phyloP scores from a whole-genome alignment of 2,797 vertebrate species.

The Artibeus jamaicensis region DNA sequence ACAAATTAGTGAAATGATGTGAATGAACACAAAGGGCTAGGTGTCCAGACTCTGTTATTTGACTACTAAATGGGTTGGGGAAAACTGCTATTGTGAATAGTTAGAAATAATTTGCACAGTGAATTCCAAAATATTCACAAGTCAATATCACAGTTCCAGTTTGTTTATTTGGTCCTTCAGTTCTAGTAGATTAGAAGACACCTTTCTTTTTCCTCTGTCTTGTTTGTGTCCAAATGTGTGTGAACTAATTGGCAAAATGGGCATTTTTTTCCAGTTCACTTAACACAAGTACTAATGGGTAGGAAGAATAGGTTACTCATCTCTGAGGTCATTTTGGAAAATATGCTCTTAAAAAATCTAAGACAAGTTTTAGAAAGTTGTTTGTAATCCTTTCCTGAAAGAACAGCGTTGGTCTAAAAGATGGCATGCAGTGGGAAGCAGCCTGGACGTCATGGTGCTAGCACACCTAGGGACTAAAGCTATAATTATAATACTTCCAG shows the following conservation, averaged over 20 bases:
- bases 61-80: neutral
- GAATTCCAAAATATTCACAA: constrained; percentile 39
- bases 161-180: neutral
- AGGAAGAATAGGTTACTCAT: neutral
- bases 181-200: constrained; percentile 35
- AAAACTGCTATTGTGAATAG: constrained; percentile 7
- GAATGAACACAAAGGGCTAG: neutral
- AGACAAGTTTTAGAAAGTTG: constrained; percentile 26
- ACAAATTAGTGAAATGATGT: constrained; percentile 52
- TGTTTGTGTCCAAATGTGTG: constrained; percentile 43
- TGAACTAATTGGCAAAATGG: constrained; percentile 50
- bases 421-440: neutral
- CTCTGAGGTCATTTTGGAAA: constrained; percentile 32
- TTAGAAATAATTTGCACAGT: constrained; percentile 22
- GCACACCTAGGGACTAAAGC: neutral
- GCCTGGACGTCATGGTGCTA: neutral
- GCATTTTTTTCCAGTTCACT: constrained; percentile 12
- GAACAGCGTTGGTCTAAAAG: constrained; percentile 4
- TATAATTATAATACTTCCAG: constrained; percentile 14
- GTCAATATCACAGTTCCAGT: neutral
- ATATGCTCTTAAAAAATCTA: constrained; percentile 41
- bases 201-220: constrained; percentile 31
- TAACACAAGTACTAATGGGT: constrained; percentile 47
- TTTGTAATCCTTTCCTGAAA: constrained; percentile 8
- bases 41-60: neutral